Percentiles rank a stretch among this genome's conserved stretches.
phyloP scores from a whole-genome alignment of 2,888 invertebrate species.

The Cistogaster globosa region DNA sequence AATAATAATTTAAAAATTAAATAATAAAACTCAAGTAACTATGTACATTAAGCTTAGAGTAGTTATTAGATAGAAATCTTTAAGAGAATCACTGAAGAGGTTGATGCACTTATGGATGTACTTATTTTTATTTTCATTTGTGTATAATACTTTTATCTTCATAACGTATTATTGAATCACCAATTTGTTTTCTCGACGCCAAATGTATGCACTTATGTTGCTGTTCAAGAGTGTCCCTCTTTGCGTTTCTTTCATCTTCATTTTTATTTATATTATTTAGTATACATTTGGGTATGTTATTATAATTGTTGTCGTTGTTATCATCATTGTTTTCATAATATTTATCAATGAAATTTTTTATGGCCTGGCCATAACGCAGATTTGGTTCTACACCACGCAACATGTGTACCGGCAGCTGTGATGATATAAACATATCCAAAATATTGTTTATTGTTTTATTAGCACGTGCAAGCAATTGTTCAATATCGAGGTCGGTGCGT shows the following conservation, averaged over 20 bases:
- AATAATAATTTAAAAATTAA: slow-evolving; percentile 22
- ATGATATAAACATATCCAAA: slow-evolving; percentile 88
- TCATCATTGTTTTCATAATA: slow-evolving; percentile 66
- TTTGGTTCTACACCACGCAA: slow-evolving; percentile 92
- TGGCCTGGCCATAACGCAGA: slow-evolving; percentile 85
- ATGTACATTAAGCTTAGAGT: not conserved
- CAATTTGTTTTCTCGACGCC: slow-evolving; percentile 84
- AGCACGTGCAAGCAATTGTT: slow-evolving; percentile 83
- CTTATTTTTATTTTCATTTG: slow-evolving; percentile 73
- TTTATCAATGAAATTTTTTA: slow-evolving; percentile 78
- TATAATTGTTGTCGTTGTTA: slow-evolving; percentile 5
- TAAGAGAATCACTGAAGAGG: not conserved
- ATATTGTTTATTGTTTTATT: slow-evolving; percentile 84
- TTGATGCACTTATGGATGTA: not conserved
- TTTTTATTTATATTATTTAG: slow-evolving; percentile 49
- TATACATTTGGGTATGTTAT: slow-evolving; percentile 75
- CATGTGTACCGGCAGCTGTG: slow-evolving; percentile 86
- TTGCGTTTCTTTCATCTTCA: slow-evolving; percentile 51
- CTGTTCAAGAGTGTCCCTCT: slow-evolving; percentile 2
- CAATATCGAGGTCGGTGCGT: slow-evolving; percentile 87
- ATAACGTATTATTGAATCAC: slow-evolving; percentile 82
- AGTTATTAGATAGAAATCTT: slow-evolving; percentile 12
- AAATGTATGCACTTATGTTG: slow-evolving; percentile 83
- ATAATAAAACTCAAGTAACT: not conserved
- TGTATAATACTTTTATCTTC: slow-evolving; percentile 82